Percentiles rank a stretch among this genome's conserved stretches.
Conservation (phyloP, 2,113 vertebrate genomes). For the Pangasianodon hypophthalmus region DNA sequence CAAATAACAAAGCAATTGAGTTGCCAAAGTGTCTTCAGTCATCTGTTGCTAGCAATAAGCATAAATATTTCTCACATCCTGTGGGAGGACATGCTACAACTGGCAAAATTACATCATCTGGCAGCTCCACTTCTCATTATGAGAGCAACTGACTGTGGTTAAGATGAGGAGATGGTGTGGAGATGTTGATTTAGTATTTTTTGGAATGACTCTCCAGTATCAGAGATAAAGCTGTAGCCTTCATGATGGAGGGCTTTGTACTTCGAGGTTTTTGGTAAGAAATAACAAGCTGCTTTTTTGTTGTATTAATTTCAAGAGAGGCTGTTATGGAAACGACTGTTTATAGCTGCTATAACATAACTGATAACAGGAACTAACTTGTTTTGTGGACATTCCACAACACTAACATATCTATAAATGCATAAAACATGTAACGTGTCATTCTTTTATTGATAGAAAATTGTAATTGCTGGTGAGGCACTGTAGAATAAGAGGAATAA, state of each 20-base stretch:
- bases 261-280: not conserved
- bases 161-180: not conserved
- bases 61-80: not conserved
- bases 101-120: not conserved
- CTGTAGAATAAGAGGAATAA: not conserved
- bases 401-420: not conserved
- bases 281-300: not conserved
- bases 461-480: not conserved
- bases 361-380: not conserved
- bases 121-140: not conserved
- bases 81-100: not conserved
- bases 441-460: not conserved
- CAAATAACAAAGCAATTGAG: not conserved
- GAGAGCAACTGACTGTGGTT: not conserved
- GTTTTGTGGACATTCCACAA: not conserved
- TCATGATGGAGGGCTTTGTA: not conserved
- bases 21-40: not conserved
- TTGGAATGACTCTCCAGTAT: not conserved
- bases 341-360: not conserved
- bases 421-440: not conserved
- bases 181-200: not conserved
- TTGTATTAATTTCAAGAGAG: not conserved
- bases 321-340: not conserved
- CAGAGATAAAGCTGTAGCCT: not conserved
- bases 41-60: not conserved